Evolutionary conservation across 2,113 vertebrate species (phyloP).

Genomic region (Erinaceus europaeus): DNA sequence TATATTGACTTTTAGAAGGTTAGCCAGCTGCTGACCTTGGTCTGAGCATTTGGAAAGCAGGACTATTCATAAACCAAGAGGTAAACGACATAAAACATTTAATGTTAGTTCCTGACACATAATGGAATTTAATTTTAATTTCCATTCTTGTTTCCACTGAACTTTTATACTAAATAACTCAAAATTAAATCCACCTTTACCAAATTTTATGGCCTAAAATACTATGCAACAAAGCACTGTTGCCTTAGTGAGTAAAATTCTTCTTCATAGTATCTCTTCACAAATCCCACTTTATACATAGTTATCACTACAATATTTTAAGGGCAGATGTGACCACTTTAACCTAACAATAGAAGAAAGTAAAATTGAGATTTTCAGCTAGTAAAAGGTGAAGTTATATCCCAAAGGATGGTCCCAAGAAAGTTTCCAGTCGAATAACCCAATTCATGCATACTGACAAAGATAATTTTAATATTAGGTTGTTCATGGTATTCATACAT

Average conservation of each 20-base stretch:
- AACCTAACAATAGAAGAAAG: not conserved
- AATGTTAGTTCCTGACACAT: not conserved
- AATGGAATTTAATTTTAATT: not conserved
- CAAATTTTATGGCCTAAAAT: conserved; percentile 12
- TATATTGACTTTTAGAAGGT: not conserved
- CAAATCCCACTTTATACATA: conserved; percentile 16
- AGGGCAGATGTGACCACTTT: not conserved
- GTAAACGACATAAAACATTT: not conserved
- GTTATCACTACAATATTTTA: not conserved
- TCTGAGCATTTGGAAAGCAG: conserved; percentile 38
- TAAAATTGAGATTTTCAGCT: not conserved
- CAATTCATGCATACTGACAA: not conserved
- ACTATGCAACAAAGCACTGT: not conserved
- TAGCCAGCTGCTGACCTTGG: not conserved
- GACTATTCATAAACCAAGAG: not conserved
- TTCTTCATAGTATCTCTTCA: not conserved
- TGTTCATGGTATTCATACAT: not conserved
- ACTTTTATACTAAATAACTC: not conserved
- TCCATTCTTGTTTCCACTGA: not conserved
- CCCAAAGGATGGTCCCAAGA: not conserved
- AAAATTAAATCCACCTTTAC: conserved; percentile 17
- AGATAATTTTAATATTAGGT: conserved; percentile 5
- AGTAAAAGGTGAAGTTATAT: conserved; percentile 44
- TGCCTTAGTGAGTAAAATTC: conserved; percentile 4
- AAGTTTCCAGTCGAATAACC: not conserved